A percentile compares a stretch with the other conserved stretches of the same genome.
Conservation (phyloP, 2,797 vertebrate species). For the Myotis findleyi region DNA sequence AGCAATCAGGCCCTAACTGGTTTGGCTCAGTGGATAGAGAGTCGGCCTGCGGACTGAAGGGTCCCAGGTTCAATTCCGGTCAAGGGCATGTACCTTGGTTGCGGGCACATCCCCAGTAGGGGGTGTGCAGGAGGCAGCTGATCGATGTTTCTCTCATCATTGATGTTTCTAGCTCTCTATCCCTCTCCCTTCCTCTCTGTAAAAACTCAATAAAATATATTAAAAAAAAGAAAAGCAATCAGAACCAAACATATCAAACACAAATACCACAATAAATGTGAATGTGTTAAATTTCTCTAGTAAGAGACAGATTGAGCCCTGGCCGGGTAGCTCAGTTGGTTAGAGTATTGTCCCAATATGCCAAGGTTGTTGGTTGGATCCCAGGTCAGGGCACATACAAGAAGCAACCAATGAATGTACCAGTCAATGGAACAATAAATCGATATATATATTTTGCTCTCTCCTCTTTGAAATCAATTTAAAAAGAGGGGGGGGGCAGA, state of each 20-base stretch:
- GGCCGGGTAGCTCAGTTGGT: neutral
- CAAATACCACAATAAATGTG: neutral
- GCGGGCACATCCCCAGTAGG: too few relatives aligned
- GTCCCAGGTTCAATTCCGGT: too few relatives aligned
- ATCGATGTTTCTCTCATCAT: too few relatives aligned
- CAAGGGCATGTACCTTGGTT: too few relatives aligned
- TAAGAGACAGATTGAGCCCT: neutral
- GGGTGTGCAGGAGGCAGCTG: too few relatives aligned
- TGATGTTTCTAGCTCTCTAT: too few relatives aligned
- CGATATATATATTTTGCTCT: too few relatives aligned
- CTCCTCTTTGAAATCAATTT: neutral
- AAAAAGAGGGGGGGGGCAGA: neutral
- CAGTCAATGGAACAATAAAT: neutral
- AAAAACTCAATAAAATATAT: too few relatives aligned
- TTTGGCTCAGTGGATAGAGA: too few relatives aligned
- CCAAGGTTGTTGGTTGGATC: neutral
- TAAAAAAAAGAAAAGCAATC: neutral
- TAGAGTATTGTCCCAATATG: neutral
- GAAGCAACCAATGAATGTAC: neutral
- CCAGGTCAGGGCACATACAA: neutral
- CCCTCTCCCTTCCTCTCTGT: too few relatives aligned
- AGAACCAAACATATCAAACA: neutral
- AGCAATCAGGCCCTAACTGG: neutral
- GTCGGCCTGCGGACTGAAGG: too few relatives aligned
- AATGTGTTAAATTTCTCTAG: constrained; percentile 2